Conservation (phyloP, 2,888 invertebrate genomes). For the Buathra laborator region DNA sequence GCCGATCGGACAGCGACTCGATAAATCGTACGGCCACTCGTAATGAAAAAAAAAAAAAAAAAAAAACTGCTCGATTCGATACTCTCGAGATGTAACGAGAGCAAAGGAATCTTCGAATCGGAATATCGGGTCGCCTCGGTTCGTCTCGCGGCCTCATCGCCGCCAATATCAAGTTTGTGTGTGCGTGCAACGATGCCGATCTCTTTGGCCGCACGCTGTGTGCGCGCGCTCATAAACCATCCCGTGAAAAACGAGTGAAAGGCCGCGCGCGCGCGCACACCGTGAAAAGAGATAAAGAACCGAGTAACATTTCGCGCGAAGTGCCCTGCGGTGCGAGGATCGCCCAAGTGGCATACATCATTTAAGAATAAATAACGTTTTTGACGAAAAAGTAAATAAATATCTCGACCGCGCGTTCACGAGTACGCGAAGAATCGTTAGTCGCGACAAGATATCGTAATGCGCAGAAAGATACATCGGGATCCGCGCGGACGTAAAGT, state of each 20-base stretch:
- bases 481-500: too few species aligned
- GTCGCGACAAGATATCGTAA: too few species aligned
- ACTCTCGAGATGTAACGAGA: not conserved
- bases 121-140: constrained; percentile 44
- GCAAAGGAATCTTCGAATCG: constrained; percentile 21
- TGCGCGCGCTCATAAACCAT: not conserved
- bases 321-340: constrained; percentile 32
- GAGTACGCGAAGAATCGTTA: too few species aligned
- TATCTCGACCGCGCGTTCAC: not conserved
- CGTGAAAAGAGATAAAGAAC: constrained; percentile 1
- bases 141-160: constrained; percentile 13
- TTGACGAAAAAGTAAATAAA: not conserved
- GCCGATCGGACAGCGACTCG: too few species aligned
- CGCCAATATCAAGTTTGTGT: not conserved
- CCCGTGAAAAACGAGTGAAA: constrained; percentile 64
- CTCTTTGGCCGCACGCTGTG: constrained; percentile 12
- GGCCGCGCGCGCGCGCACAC: constrained; percentile 25
- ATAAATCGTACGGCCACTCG: too few species aligned
- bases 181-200: constrained; percentile 36
- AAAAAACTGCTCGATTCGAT: not conserved
- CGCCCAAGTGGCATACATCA: constrained; percentile 1
- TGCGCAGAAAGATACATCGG: too few species aligned
- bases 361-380: not conserved
- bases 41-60: too few species aligned
- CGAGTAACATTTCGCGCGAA: not conserved